A percentile compares a stretch with the other conserved stretches of the same genome.
phyloP scores from a whole-genome alignment of 2,797 vertebrate genomes.

The Threskiornis aethiopicus region DNA sequence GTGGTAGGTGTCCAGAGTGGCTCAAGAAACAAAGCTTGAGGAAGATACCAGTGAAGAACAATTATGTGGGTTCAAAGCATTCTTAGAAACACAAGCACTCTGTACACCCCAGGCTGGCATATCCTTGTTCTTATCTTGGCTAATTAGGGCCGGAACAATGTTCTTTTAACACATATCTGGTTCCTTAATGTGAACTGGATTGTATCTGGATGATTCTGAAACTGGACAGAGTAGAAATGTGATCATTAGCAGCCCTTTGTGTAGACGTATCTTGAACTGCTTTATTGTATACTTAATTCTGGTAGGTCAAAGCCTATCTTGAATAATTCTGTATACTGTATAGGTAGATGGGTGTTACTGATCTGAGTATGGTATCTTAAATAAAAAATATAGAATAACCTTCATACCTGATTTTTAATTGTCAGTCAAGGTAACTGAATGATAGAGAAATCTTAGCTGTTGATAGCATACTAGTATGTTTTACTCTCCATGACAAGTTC shows the following conservation, averaged over 20 bases:
- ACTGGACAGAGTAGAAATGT: neutral
- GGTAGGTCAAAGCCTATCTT: neutral
- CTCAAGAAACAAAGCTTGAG: neutral
- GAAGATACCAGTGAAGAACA: neutral
- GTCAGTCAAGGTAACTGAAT: neutral
- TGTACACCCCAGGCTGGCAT: neutral
- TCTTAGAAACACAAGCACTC: neutral
- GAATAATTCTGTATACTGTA: neutral
- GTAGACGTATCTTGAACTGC: neutral
- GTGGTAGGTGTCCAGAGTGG: neutral
- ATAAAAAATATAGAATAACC: neutral
- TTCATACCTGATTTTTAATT: neutral
- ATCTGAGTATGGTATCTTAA: neutral
- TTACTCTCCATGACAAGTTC: neutral
- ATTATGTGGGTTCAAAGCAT: neutral
- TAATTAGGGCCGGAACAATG: neutral
- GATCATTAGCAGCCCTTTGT: neutral
- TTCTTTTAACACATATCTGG: neutral
- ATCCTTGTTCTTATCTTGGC: neutral
- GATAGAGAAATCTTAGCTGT: neutral
- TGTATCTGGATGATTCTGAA: neutral
- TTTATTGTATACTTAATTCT: neutral
- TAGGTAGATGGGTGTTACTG: neutral
- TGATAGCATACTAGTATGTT: fast-evolving
- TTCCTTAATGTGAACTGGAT: neutral